A percentile compares a stretch with the other conserved stretches of the same genome.
Evolutionary conservation across 1,140 invertebrate species (phyloP).

Genomic region (honey bee (Apis mellifera)): Amel_HAv3.1 CM009941.2:14796501-14797000

Average conservation of each 20-base stretch:
- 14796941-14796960: conserved; percentile 89
- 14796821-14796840: background rate
- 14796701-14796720: conserved; percentile 97
- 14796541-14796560: conserved; percentile 87
- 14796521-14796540: conserved; percentile 70
- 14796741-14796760: conserved; percentile 93
- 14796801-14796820: background rate
- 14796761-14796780: conserved; percentile 55
- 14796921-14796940: conserved; percentile 88
- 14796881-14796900: conserved; percentile 95
- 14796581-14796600: conserved; percentile 90
- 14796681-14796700: conserved; percentile 95
- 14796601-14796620: conserved; percentile 91
- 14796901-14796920: conserved; percentile 96
- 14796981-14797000: conserved; percentile 87
- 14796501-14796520: background rate
- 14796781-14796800: background rate
- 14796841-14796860: conserved; percentile 86
- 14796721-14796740: conserved; percentile 95
- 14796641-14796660: conserved; percentile 87
- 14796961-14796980: conserved; percentile 88
- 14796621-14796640: conserved; percentile 87
- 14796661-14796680: conserved; percentile 95
- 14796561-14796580: conserved; percentile 89
- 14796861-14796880: conserved; percentile 94